Percentiles rank a stretch among this genome's conserved stretches.
Conservation (phyloP, 2,888 invertebrate species). For the Zele albiditarsus region DNA sequence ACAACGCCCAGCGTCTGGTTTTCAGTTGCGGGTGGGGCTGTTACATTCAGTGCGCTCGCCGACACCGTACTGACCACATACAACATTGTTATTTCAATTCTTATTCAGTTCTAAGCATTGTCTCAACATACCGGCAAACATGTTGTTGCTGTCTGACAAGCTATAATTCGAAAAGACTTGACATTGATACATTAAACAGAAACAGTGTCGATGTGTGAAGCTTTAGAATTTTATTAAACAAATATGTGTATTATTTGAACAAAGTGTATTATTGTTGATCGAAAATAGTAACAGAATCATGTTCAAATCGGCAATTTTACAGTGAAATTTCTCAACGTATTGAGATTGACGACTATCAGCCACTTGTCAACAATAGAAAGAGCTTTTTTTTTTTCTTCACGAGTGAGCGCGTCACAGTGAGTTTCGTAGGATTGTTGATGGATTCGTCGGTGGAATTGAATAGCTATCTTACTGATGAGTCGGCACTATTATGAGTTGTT, state of each 20-base stretch:
- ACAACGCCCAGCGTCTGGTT: constrained; percentile 67
- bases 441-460: no score
- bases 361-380: background rate
- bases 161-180: background rate
- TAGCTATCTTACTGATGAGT: no score
- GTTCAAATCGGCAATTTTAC: background rate
- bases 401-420: no score
- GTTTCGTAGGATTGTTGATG: no score
- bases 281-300: background rate
- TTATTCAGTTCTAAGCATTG: constrained; percentile 15
- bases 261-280: background rate
- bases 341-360: background rate
- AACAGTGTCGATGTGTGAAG: background rate
- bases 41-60: constrained; percentile 66
- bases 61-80: constrained; percentile 67
- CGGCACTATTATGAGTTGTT: no score
- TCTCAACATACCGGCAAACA: constrained; percentile 21
- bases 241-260: background rate
- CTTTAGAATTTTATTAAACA: background rate
- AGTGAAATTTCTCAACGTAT: background rate
- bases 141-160: no score
- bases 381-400: background rate
- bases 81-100: constrained; percentile 49
- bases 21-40: constrained; percentile 68
- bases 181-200: background rate